Percentiles rank a stretch among this genome's conserved stretches.
These are phyloP conservation scores for Leptinotarsa peninsularis DNA, from an alignment of 2,888 invertebrate genomes.

Conservation along the genomic window DNA sequence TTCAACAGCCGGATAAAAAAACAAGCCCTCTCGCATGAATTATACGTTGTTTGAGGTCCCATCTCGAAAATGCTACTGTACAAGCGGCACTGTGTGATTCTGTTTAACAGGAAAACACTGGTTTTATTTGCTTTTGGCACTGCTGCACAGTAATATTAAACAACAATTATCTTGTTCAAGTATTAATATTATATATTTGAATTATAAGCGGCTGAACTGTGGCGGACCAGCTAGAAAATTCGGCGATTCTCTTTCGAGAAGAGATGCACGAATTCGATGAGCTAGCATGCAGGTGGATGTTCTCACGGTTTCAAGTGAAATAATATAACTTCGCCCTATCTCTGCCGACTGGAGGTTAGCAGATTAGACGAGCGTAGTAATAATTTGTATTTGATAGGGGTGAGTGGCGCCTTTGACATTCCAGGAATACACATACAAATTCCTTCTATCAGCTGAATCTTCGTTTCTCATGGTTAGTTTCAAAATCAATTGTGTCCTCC, in stretches of 20 bases:
- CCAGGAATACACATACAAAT: not conserved
- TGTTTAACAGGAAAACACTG: conserved; percentile 58
- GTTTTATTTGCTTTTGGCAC: conserved; percentile 51
- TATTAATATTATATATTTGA: conserved; percentile 61
- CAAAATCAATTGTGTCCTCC: too few relatives aligned
- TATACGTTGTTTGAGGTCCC: conserved; percentile 10
- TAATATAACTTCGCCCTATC: conserved; percentile 52
- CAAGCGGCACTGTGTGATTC: conserved; percentile 26
- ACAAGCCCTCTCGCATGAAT: not conserved
- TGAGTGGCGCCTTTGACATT: conserved; percentile 5
- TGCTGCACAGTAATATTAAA: conserved; percentile 52
- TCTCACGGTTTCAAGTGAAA: conserved; percentile 59
- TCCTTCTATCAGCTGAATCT: too few relatives aligned
- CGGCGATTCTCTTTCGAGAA: not conserved
- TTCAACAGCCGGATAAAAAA: not conserved
- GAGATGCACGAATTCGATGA: conserved; percentile 47
- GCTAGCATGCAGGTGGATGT: conserved; percentile 55
- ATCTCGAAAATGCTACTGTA: conserved; percentile 18
- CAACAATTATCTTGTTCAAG: conserved; percentile 60
- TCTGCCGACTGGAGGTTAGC: conserved; percentile 32
- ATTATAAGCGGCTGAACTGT: conserved; percentile 55
- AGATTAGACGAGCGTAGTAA: conserved; percentile 40
- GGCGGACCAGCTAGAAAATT: conserved; percentile 36
- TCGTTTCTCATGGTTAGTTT: too few relatives aligned
- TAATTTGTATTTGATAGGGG: conserved; percentile 43